These are phyloP conservation scores for Agrilus mali DNA, from an alignment of 2,888 invertebrate genomes.

Conservation along the genomic window DNA sequence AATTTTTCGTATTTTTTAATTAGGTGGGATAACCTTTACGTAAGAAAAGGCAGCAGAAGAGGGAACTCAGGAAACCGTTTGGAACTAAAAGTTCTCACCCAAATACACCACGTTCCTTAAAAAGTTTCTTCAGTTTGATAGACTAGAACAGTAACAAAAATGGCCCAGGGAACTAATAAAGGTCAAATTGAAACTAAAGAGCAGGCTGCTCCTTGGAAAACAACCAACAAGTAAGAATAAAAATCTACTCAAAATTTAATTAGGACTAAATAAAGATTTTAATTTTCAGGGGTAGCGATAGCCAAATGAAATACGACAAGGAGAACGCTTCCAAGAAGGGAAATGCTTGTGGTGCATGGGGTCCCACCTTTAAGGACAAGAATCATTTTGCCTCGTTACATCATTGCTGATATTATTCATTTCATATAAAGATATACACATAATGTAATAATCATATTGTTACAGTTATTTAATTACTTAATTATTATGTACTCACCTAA, in stretches of 20 bases:
- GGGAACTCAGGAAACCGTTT: constrained; percentile 76
- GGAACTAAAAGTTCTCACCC: constrained; percentile 73
- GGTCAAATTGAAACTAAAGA: constrained; percentile 4
- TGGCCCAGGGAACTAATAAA: constrained; percentile 28
- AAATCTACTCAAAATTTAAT: no score
- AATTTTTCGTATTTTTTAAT: no score
- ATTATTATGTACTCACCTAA: no score
- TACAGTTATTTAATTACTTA: no score
- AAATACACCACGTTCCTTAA: constrained; percentile 73
- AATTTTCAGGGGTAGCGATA: no score
- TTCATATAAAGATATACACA: no score
- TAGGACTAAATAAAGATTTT: no score
- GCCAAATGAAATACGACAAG: constrained; percentile 13
- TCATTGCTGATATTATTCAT: constrained; percentile 30
- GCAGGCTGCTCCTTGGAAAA: constrained; percentile 4
- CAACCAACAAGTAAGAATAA: neutral
- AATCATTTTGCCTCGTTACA: constrained; percentile 62
- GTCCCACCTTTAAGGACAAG: constrained; percentile 60
- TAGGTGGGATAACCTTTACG: constrained; percentile 51
- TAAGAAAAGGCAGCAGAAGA: constrained; percentile 70
- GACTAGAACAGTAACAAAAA: constrained; percentile 18
- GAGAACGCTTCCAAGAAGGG: constrained; percentile 28
- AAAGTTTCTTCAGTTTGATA: constrained; percentile 27
- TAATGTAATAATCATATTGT: no score
- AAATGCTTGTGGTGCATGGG: constrained; percentile 49